A percentile compares a stretch with the other conserved stretches of the same genome.
These are phyloP conservation scores for Chalcis sispes DNA, from an alignment of 2,888 invertebrate genomes.

Conservation along the genomic window DNA sequence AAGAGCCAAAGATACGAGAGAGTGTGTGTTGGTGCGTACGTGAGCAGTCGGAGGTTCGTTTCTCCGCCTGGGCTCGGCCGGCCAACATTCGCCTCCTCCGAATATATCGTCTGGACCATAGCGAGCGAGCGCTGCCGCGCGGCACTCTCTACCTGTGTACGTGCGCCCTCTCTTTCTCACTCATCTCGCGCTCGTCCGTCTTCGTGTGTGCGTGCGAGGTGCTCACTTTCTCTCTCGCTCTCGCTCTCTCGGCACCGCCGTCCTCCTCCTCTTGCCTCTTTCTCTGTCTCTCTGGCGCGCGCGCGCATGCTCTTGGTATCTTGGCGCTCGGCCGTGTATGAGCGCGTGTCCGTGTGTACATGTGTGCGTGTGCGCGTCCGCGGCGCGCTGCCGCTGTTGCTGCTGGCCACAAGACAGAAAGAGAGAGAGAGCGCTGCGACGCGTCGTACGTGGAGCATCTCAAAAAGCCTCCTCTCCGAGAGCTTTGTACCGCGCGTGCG, in stretches of 20 bases:
- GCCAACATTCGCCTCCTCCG: conserved; percentile 38
- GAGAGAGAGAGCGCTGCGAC: conserved; percentile 54
- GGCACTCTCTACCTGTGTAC: neutral
- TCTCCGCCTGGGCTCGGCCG: conserved; percentile 32
- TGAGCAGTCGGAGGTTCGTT: conserved; percentile 33
- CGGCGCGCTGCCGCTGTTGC: conserved; percentile 9
- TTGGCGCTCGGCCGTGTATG: conserved; percentile 3
- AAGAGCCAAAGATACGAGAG: conserved; percentile 3
- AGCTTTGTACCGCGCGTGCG: conserved; percentile 6
- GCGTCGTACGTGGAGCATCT: conserved; percentile 55
- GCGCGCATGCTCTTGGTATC: neutral
- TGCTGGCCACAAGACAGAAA: conserved; percentile 34
- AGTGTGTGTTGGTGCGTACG: conserved; percentile 18
- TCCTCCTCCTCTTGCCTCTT: neutral
- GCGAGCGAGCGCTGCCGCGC: conserved; percentile 34
- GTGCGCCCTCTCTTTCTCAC: neutral
- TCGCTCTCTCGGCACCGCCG: neutral
- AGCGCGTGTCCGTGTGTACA: conserved; percentile 3
- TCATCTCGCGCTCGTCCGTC: conserved; percentile 2
- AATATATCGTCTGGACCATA: conserved; percentile 50
- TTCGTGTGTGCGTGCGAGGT: neutral
- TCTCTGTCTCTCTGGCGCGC: conserved; percentile 22
- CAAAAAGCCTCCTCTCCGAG: conserved; percentile 51
- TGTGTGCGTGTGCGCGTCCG: conserved; percentile 25
- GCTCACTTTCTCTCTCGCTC: conserved; percentile 10